Evolutionary conservation across 2,797 vertebrate species (phyloP).

Genomic region (Gymnopithys bicolor): DNA sequence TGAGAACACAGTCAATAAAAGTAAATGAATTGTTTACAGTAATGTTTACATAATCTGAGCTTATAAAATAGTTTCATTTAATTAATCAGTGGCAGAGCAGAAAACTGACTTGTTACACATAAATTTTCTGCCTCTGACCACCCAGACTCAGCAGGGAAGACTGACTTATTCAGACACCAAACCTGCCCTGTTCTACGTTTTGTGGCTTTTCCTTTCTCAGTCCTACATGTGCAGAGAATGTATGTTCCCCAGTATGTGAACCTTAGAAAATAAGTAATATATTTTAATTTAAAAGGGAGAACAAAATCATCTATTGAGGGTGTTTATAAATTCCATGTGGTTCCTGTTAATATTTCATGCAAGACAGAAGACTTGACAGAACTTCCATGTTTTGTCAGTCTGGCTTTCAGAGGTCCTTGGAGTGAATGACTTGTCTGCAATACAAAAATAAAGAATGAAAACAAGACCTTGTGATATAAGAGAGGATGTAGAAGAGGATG

Average conservation of each 20-base stretch:
- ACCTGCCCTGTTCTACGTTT: not conserved
- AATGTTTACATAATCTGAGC: not conserved
- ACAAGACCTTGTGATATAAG: not conserved
- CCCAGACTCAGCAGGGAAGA: not conserved
- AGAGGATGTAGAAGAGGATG: not conserved
- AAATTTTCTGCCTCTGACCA: not conserved
- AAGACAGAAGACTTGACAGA: not conserved
- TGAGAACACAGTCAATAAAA: constrained; percentile 10
- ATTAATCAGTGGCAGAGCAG: constrained; percentile 30
- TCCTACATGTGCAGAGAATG: not conserved
- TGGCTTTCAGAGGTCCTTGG: not conserved
- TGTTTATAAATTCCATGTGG: not conserved
- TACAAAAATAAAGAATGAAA: not conserved
- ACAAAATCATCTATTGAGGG: not conserved
- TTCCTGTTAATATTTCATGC: not conserved
- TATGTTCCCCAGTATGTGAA: not conserved
- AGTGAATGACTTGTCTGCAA: not conserved
- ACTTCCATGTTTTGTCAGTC: not conserved
- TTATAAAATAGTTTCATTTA: constrained; percentile 40
- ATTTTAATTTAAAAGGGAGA: not conserved
- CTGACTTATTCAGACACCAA: not conserved
- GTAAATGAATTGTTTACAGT: constrained; percentile 54
- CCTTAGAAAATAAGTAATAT: not conserved
- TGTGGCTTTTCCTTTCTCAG: not conserved
- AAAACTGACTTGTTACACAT: constrained; percentile 20